A percentile compares a stretch with the other conserved stretches of the same genome.
These are phyloP conservation scores for Lacanobia oleracea DNA, from an alignment of 2,888 invertebrate genomes.

Conservation along the genomic window DNA sequence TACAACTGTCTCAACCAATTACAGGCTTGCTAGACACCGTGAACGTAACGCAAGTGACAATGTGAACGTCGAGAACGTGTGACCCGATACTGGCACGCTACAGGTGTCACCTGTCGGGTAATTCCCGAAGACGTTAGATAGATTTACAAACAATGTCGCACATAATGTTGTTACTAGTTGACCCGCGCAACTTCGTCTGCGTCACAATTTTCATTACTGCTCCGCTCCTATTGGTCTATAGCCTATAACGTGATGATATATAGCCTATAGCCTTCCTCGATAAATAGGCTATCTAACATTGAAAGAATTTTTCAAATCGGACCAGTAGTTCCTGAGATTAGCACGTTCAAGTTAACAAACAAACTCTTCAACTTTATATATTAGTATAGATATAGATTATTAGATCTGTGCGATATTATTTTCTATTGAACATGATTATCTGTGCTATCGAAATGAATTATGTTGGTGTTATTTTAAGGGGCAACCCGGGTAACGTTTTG, in stretches of 20 bases:
- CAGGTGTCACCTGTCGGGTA: conserved; percentile 78
- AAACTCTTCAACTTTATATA: no score
- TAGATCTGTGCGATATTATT: conserved; percentile 46
- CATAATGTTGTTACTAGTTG: no score
- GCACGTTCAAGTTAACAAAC: no score
- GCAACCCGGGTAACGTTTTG: background rate
- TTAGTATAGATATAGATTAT: no score
- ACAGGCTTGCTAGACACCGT: conserved; percentile 52
- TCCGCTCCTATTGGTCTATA: no score
- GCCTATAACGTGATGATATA: no score
- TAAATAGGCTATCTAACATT: no score
- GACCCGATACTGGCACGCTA: conserved; percentile 72
- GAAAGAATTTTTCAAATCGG: no score
- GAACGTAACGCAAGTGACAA: conserved; percentile 64
- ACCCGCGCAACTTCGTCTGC: no score
- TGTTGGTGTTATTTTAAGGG: background rate
- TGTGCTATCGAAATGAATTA: conserved; percentile 5
- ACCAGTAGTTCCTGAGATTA: no score
- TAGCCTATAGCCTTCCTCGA: no score
- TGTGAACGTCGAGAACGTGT: conserved; percentile 46
- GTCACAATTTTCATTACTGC: no score
- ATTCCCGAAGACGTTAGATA: conserved; percentile 68
- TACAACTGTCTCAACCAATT: conserved; percentile 67
- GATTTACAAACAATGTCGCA: background rate
- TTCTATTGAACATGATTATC: conserved; percentile 10